Evolutionary conservation across 1,140 invertebrate genomes (phyloP).

Genomic region (Adoxophyes honmai): DNA sequence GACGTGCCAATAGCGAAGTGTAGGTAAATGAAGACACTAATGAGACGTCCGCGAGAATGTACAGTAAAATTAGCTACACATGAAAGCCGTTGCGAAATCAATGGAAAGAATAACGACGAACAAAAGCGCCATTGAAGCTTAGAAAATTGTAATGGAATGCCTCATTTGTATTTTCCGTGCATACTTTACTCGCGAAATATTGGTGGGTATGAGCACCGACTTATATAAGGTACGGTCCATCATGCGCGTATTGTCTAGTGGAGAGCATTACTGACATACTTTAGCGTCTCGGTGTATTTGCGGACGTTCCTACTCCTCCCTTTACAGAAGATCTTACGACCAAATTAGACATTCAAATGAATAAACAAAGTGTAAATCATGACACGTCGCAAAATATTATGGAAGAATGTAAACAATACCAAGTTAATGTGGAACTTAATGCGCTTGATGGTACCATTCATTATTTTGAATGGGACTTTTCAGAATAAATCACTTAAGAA

Average conservation of each 20-base stretch:
- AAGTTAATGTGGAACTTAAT: slow-evolving; percentile 9
- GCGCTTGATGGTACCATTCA: slow-evolving; percentile 11
- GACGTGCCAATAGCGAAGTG: slow-evolving; percentile 44
- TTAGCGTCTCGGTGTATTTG: slow-evolving; percentile 58
- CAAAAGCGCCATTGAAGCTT: slow-evolving; percentile 7
- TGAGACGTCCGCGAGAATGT: slow-evolving; percentile 42
- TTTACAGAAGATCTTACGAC: slow-evolving; percentile 39
- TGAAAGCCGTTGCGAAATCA: slow-evolving; percentile 29
- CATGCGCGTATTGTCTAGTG: slow-evolving; percentile 22
- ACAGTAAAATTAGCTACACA: slow-evolving; percentile 43
- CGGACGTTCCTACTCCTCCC: slow-evolving; percentile 42
- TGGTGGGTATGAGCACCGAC: not conserved
- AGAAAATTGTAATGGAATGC: not conserved
- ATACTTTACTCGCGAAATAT: not conserved
- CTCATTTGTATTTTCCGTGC: not conserved
- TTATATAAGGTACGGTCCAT: not conserved
- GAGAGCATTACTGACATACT: slow-evolving; percentile 53
- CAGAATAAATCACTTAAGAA: slow-evolving; percentile 32
- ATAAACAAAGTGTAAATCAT: slow-evolving; percentile 25
- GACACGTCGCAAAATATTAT: slow-evolving; percentile 5
- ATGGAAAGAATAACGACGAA: slow-evolving; percentile 23
- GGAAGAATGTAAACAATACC: not conserved
- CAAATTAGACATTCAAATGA: slow-evolving; percentile 34
- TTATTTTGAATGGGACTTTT: slow-evolving; percentile 30
- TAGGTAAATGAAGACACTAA: slow-evolving; percentile 52